Conservation (phyloP, 2,113 vertebrate genomes). For the Psettodes erumei region DNA sequence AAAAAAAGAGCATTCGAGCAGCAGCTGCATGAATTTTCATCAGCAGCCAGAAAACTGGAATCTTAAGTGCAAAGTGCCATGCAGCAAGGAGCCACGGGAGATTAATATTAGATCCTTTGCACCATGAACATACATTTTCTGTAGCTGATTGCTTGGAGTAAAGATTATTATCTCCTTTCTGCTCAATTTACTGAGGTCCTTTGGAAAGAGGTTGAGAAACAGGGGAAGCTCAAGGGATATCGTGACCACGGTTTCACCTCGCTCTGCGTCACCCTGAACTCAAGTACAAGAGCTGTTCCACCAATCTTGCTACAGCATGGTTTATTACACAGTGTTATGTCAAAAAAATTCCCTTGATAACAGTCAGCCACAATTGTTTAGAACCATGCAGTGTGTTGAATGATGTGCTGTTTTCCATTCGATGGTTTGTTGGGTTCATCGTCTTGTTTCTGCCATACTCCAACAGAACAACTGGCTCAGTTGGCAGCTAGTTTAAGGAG, state of each 20-base stretch:
- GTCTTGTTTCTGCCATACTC: constrained; percentile 21
- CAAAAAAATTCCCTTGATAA: constrained; percentile 1
- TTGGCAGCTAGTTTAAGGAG: constrained; percentile 94
- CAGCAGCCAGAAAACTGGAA: constrained; percentile 59
- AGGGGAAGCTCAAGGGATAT: constrained; percentile 47
- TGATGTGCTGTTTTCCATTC: background rate
- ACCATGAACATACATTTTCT: constrained; percentile 59
- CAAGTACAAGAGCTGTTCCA: constrained; percentile 13
- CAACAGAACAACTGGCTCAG: constrained; percentile 93
- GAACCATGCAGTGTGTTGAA: background rate
- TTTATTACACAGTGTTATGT: constrained; percentile 24
- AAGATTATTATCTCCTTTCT: constrained; percentile 62
- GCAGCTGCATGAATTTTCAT: constrained; percentile 71
- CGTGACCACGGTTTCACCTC: constrained; percentile 61
- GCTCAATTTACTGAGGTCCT: constrained; percentile 54
- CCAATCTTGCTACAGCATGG: background rate
- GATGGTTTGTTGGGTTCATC: constrained; percentile 9
- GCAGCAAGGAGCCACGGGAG: constrained; percentile 51
- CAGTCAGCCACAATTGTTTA: constrained; percentile 6
- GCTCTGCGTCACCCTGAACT: constrained; percentile 25
- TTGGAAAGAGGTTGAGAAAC: constrained; percentile 52
- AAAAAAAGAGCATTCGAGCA: constrained; percentile 62
- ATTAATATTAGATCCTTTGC: constrained; percentile 65
- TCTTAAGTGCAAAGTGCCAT: constrained; percentile 58
- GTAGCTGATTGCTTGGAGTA: constrained; percentile 52